Evolutionary conservation across 2,113 vertebrate genomes (phyloP).

Genomic region (Colius striatus): DNA sequence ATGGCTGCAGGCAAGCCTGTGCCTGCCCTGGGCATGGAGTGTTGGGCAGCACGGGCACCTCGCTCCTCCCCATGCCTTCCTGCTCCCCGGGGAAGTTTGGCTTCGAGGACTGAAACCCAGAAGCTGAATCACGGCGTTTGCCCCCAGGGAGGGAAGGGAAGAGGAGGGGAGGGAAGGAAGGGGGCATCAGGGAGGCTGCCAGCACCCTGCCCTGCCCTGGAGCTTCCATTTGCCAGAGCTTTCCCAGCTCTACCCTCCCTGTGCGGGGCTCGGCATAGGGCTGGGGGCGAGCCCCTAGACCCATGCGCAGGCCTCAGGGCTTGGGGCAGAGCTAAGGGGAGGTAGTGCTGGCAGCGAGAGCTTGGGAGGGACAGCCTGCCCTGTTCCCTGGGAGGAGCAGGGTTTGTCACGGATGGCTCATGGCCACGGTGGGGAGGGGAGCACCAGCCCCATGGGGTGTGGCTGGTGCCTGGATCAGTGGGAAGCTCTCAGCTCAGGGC

Average conservation of each 20-base stretch:
- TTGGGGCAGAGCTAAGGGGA: not conserved
- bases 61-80: not conserved
- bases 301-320: not conserved
- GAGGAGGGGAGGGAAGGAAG: not conserved
- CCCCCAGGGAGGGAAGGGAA: not conserved
- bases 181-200: not conserved
- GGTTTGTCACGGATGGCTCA: constrained; percentile 11
- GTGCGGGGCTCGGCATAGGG: fast-evolving
- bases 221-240: not conserved
- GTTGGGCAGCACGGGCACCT: not conserved
- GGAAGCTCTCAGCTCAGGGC: not conserved
- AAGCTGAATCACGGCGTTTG: not conserved
- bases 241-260: not conserved
- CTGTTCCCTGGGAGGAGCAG: not conserved
- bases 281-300: not conserved
- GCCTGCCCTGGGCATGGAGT: not conserved
- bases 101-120: not conserved
- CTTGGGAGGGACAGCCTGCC: not conserved
- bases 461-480: fast-evolving
- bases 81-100: not conserved
- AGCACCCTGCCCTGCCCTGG: not conserved
- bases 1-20: not conserved
- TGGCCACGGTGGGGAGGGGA: not conserved
- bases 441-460: not conserved
- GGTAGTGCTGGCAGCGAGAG: not conserved